Evolutionary conservation across 2,797 vertebrate species (phyloP).

Genomic region (Girardinus metallicus): DNA sequence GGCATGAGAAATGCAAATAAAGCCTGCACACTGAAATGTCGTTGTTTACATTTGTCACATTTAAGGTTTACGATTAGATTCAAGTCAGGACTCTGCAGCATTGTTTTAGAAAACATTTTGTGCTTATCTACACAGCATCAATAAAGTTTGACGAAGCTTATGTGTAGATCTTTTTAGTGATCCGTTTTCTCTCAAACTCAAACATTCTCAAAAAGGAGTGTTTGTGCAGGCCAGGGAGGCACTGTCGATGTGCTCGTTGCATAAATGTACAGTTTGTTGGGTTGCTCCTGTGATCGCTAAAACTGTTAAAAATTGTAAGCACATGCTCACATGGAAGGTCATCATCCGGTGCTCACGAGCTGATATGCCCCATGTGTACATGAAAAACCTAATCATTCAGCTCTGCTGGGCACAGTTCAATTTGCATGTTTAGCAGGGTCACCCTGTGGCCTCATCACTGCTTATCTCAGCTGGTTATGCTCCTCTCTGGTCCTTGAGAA

Average conservation of each 20-base stretch:
- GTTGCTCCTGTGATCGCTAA: constrained; percentile 4
- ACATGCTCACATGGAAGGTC: not conserved
- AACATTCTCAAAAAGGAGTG: not conserved
- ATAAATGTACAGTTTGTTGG: not conserved
- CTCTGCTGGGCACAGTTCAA: constrained; percentile 21
- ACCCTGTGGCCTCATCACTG: constrained; percentile 48
- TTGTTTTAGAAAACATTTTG: not conserved
- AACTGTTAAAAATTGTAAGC: constrained; percentile 12
- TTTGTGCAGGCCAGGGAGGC: not conserved
- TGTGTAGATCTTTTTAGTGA: not conserved
- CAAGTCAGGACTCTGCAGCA: not conserved
- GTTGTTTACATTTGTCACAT: not conserved
- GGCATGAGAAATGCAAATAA: not conserved
- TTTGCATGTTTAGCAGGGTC: constrained; percentile 46
- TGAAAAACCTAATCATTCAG: constrained; percentile 18
- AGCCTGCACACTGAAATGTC: not conserved
- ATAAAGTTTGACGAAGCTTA: not conserved
- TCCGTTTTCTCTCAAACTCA: not conserved
- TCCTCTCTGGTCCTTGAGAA: constrained; percentile 70
- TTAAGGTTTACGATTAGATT: not conserved
- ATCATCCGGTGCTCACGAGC: not conserved
- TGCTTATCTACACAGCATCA: not conserved
- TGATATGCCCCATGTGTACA: not conserved
- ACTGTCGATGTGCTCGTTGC: not conserved
- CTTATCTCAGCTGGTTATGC: constrained; percentile 39